Conservation (phyloP, 2,113 vertebrate genomes). For the Trematocara stigmaticum region DNA sequence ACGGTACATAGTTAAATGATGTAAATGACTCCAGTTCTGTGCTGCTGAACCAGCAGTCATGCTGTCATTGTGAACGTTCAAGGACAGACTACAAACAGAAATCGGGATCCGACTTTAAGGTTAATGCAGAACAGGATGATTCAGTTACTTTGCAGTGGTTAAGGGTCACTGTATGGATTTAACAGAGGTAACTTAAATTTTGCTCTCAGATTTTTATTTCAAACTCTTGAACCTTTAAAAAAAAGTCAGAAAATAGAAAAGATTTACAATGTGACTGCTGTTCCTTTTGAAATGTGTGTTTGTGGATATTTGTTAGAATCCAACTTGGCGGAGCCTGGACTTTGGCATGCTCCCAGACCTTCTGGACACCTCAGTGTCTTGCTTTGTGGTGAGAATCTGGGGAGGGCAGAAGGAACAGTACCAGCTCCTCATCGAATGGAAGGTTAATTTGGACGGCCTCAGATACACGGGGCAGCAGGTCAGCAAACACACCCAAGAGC, state of each 20-base stretch:
- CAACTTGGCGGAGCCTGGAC: constrained; percentile 95
- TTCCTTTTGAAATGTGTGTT: background rate
- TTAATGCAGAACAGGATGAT: constrained; percentile 13
- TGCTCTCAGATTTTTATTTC: background rate
- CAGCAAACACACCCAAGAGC: background rate
- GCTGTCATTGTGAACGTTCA: background rate
- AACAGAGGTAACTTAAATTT: background rate
- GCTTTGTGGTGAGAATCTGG: constrained; percentile 95
- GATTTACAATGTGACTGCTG: background rate
- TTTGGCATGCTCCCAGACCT: constrained; percentile 92
- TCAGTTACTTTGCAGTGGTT: background rate
- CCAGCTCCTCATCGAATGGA: constrained; percentile 95
- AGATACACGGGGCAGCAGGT: constrained; percentile 97
- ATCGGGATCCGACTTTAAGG: background rate
- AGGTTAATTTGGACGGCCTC: constrained; percentile 91
- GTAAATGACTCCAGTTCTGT: background rate
- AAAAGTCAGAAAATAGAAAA: background rate
- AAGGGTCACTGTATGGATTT: background rate
- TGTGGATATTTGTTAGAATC: constrained; percentile 78
- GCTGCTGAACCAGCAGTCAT: background rate
- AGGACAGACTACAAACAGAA: background rate
- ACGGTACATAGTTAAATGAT: constrained; percentile 1
- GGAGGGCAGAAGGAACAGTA: constrained; percentile 84
- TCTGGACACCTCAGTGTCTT: constrained; percentile 92
- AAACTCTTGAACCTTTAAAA: background rate